Evolutionary conservation across 1,140 invertebrate species (phyloP).

Genomic region (Sycobia sp.): DNA sequence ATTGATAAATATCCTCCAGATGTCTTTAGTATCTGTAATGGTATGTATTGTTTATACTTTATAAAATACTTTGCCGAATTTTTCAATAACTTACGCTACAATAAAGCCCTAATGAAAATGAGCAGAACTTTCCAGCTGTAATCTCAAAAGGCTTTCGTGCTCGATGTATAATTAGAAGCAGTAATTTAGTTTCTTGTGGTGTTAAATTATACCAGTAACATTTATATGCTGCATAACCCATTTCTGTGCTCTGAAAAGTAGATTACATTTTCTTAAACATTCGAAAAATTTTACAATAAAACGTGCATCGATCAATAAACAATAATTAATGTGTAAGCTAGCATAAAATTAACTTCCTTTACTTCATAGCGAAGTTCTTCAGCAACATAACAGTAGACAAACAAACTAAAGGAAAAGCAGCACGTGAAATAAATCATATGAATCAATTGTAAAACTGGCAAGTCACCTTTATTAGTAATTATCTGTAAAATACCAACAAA

Average conservation of each 20-base stretch:
- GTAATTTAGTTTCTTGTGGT: conserved; percentile 8
- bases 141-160: conserved; percentile 20
- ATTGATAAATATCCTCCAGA: conserved; percentile 43
- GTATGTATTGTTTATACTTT: neutral
- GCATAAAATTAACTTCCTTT: neutral
- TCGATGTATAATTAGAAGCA: conserved; percentile 18
- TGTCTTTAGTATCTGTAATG: conserved; percentile 41
- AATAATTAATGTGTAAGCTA: too few species aligned
- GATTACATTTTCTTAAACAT: too few species aligned
- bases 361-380: conserved; percentile 16
- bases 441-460: conserved; percentile 6
- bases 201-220: conserved; percentile 22
- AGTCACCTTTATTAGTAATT: neutral
- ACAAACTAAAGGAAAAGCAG: conserved; percentile 24
- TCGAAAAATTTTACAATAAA: too few species aligned
- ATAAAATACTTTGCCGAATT: neutral
- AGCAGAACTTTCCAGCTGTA: conserved; percentile 23
- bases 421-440: conserved; percentile 25
- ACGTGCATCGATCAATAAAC: too few species aligned
- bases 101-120: conserved; percentile 22
- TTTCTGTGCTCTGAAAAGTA: conserved; percentile 15
- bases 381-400: conserved; percentile 24
- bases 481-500: neutral
- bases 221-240: conserved; percentile 18
- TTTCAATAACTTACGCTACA: neutral